Evolutionary conservation across 2,797 vertebrate genomes (phyloP).

Genomic region (Enteromius radiatus): DNA sequence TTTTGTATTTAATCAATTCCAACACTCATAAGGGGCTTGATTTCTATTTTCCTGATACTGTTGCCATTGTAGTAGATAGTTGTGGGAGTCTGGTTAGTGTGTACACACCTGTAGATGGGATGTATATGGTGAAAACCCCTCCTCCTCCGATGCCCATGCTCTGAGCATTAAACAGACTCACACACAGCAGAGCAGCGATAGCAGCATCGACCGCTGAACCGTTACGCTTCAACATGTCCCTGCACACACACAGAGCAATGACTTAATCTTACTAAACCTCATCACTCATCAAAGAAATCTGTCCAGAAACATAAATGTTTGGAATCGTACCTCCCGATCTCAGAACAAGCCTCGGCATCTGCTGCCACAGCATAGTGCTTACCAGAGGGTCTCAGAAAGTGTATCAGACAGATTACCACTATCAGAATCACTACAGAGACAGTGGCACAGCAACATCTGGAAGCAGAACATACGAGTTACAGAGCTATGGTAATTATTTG

Average conservation of each 20-base stretch:
- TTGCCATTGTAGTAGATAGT: not conserved
- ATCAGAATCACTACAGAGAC: not conserved
- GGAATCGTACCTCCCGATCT: constrained; percentile 78
- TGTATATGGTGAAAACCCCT: constrained; percentile 88
- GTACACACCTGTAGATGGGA: constrained; percentile 79
- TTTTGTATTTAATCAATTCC: too few relatives aligned
- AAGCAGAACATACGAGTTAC: not conserved
- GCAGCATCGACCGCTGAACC: constrained; percentile 92
- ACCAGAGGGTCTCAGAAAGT: constrained; percentile 36
- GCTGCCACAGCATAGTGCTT: constrained; percentile 86
- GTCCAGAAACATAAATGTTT: not conserved
- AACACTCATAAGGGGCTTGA: not conserved
- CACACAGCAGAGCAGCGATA: constrained; percentile 57
- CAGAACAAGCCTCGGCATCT: constrained; percentile 86
- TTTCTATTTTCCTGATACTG: not conserved
- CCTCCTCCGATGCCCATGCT: constrained; percentile 97
- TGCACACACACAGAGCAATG: constrained; percentile 63
- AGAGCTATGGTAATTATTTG: not conserved
- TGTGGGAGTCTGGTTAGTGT: constrained; percentile 49
- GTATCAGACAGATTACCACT: not conserved
- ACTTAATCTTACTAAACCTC: not conserved
- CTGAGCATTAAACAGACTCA: constrained; percentile 89
- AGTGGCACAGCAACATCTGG: not conserved
- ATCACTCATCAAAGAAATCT: constrained; percentile 1
- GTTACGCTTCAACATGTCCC: constrained; percentile 86